Base-by-base conservation (phyloP, 1,140 invertebrate genomes). In the Drosophila willistoni region DNA sequence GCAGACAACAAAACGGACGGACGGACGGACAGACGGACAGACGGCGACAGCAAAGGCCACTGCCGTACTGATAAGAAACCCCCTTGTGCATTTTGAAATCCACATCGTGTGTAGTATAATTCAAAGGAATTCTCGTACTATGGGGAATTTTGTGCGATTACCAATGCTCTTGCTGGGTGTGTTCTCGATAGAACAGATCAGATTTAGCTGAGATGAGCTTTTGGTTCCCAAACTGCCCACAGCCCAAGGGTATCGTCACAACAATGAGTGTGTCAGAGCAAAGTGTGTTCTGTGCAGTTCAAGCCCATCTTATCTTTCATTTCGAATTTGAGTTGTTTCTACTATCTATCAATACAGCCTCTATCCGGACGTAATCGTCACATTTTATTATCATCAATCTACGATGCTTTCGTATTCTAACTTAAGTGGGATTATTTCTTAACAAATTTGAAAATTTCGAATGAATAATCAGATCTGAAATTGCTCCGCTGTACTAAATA, bases 31-130 rank as follows among this genome's bases (percentile, higher is more conserved):
- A 2, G 33, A 54, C 34, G 39, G 33, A 69, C 34, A 29, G 14
- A 13, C 39, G 33, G 33, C 34, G 41, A 36, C 56, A 44, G 47
- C 64, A 65, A 34, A 65, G 47, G 47, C 44, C 19, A 62, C 42
- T 36, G 55, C 34, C 54, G 39, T 39, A 36, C 55, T 61, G 79
- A 82, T 82, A 84, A 84, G 81, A 22, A 69, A 76, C 36, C 68
- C 72, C 72, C 66, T 81, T 67, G 71, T 54, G 63, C 65, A 76
- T 60, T 81, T 64, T 56, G 33, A 44, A 61, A 34, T 29, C 56
- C 13, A 55, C 47, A 41, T 42, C 14, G 17, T 47, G 14, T 19
- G 14, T 47, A 47, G 44, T 47, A 7, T 29, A 25, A 59, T 63
- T 71, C 34, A 17, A 2, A 68, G 29, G 29, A 57, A 56, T 63